phyloP scores from a whole-genome alignment of 2,113 vertebrate genomes.

The Heloderma charlesbogerti region DNA sequence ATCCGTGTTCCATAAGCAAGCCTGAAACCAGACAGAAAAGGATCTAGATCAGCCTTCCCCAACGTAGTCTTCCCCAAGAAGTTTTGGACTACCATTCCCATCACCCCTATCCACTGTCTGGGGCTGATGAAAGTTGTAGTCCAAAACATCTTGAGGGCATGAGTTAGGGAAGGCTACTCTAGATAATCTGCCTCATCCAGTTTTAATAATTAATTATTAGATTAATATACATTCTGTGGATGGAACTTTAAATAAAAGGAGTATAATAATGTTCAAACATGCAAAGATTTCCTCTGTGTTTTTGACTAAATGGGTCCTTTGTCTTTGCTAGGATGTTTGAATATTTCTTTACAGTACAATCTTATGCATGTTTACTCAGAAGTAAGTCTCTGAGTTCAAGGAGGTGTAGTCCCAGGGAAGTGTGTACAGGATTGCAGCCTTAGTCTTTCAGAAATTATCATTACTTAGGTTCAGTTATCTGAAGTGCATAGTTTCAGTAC shows the following conservation, averaged over 20 bases:
- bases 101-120: no score
- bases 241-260: background rate
- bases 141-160: no score
- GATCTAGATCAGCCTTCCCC: no score
- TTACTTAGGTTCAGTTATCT: background rate
- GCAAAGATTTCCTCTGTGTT: background rate
- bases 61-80: no score
- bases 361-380: background rate
- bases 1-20: no score
- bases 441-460: background rate
- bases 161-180: no score
- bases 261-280: background rate
- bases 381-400: background rate
- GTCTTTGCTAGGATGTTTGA: background rate
- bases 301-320: constrained; percentile 5
- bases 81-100: no score
- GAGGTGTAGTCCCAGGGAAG: no score
- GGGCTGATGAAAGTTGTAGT: no score
- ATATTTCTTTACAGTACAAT: background rate
- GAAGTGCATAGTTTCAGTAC: no score
- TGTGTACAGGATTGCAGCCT: background rate
- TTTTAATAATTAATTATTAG: background rate
- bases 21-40: no score
- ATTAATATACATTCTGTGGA: background rate
- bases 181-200: no score